Conservation (phyloP, 2,113 vertebrate species). For the Orientallactaga bullata region DNA sequence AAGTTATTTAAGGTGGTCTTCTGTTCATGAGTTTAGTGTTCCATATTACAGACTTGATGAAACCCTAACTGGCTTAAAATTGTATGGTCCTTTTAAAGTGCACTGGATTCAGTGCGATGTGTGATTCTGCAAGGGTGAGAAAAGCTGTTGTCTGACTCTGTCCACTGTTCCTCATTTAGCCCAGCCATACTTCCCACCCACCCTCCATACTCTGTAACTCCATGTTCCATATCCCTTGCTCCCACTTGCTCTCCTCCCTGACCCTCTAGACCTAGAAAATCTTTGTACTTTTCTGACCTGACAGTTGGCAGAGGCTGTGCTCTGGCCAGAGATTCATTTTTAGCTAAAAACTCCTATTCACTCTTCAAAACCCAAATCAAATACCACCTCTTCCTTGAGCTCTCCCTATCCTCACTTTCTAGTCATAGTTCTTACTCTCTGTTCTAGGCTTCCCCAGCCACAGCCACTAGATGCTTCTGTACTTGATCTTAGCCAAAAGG, state of each 20-base stretch:
- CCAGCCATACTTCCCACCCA: no score
- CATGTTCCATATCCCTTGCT: fast-evolving
- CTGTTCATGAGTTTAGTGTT: no score
- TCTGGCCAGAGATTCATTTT: background rate
- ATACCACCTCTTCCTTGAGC: background rate
- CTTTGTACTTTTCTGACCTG: background rate
- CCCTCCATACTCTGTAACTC: background rate
- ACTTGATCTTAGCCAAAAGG: no score
- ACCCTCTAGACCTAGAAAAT: background rate
- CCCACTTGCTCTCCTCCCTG: background rate
- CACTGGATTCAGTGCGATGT: no score
- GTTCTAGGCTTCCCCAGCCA: background rate
- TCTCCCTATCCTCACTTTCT: background rate
- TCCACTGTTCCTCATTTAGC: background rate
- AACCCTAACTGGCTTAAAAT: background rate
- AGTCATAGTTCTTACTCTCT: background rate
- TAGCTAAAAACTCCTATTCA: constrained; percentile 25
- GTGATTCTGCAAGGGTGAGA: no score
- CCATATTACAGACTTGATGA: background rate
- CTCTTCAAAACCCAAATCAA: constrained; percentile 30
- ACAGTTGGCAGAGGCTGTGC: background rate
- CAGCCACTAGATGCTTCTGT: background rate
- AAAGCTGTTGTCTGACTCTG: background rate
- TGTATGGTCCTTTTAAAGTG: background rate
- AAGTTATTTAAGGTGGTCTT: no score